These are phyloP conservation scores for Cheilosia pagana DNA, from an alignment of 2,888 invertebrate species.

Conservation along the genomic window DNA sequence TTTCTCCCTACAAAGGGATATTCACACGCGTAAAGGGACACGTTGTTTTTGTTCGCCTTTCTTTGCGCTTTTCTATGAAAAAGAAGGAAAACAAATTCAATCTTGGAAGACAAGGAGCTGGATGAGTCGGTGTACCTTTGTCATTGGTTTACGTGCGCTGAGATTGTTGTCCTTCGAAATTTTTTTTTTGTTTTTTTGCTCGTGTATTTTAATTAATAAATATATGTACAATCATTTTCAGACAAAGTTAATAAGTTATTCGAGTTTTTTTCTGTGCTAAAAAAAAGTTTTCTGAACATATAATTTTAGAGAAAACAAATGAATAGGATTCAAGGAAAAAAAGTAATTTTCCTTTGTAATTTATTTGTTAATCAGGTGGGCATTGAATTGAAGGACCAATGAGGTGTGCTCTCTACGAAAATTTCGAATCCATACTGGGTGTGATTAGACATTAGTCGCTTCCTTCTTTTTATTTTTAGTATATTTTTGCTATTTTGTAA, in stretches of 20 bases:
- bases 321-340: constrained; percentile 13
- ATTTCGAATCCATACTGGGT: too few species aligned
- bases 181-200: background rate
- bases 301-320: background rate
- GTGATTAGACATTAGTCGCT: too few species aligned
- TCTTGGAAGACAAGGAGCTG: background rate
- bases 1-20: background rate
- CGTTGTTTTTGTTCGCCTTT: background rate
- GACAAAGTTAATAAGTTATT: constrained; percentile 18
- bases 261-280: background rate
- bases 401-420: too few species aligned
- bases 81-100: background rate
- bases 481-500: too few species aligned
- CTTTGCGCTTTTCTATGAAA: background rate
- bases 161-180: background rate
- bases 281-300: background rate
- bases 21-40: constrained; percentile 20
- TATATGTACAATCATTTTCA: constrained; percentile 20
- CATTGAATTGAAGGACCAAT: background rate
- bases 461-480: too few species aligned
- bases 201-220: constrained; percentile 44
- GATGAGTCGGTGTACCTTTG: constrained; percentile 21
- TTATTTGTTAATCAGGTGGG: constrained; percentile 3
- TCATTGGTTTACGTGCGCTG: constrained; percentile 13
- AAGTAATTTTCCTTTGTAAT: constrained; percentile 25